A percentile compares a stretch with the other conserved stretches of the same genome.
phyloP scores from a whole-genome alignment of 1,140 invertebrate genomes.

The Berghia stephanieae region DNA sequence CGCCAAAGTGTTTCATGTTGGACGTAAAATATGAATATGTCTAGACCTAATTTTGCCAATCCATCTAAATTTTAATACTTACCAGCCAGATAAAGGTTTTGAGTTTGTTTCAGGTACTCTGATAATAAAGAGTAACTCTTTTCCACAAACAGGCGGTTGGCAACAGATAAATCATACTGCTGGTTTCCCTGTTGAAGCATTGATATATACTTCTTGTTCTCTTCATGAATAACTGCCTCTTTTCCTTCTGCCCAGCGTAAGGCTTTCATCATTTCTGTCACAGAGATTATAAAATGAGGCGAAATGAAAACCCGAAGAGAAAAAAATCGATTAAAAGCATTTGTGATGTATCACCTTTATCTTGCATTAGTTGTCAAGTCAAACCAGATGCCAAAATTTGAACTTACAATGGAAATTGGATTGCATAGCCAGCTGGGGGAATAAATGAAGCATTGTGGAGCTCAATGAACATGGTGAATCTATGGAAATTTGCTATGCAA shows the following conservation, averaged over 20 bases:
- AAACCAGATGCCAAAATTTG: too few relatives aligned
- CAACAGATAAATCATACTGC: constrained; percentile 14
- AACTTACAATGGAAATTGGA: too few relatives aligned
- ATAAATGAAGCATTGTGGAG: too few relatives aligned
- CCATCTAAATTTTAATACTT: neutral
- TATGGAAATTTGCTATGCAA: too few relatives aligned
- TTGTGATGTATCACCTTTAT: too few relatives aligned
- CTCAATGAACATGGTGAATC: too few relatives aligned
- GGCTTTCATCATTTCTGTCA: constrained; percentile 70
- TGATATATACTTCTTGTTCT: constrained; percentile 34
- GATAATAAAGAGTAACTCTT: neutral
- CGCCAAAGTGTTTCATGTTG: neutral
- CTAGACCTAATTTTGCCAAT: neutral
- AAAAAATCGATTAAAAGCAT: too few relatives aligned
- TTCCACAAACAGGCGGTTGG: constrained; percentile 23
- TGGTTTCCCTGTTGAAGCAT: constrained; percentile 7
- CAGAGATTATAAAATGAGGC: too few relatives aligned
- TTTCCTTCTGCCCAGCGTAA: constrained; percentile 26
- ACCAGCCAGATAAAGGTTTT: constrained; percentile 16
- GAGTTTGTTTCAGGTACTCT: constrained; percentile 21
- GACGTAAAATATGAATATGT: neutral
- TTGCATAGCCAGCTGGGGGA: too few relatives aligned
- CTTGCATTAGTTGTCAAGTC: too few relatives aligned
- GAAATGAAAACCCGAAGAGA: too few relatives aligned
- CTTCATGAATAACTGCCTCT: constrained; percentile 32